Percentiles rank a stretch among this genome's conserved stretches.
Evolutionary conservation across 30 jellyfish, hydroid and myxozoan genomes (phyloP).

Genomic region (Pelagia noctiluca): DNA sequence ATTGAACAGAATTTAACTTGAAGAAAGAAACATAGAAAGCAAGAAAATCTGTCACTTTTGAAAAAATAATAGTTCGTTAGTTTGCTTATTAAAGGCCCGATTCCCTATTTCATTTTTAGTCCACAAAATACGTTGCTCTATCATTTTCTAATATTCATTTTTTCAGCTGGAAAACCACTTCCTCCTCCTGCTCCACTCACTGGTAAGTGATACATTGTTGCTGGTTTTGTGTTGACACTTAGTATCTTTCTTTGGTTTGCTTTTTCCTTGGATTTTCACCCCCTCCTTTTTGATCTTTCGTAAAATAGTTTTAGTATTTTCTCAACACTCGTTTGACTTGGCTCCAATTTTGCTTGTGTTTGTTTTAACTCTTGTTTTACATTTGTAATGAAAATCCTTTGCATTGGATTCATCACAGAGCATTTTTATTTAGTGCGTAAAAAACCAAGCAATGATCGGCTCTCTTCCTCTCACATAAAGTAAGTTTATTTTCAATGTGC

Average conservation of each 20-base stretch:
- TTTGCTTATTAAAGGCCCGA: not conserved
- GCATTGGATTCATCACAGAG: no score
- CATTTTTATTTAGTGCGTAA: no score
- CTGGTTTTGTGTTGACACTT: no score
- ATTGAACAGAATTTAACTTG: not conserved
- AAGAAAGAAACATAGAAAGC: not conserved
- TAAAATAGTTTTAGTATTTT: no score
- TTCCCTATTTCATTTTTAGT: not conserved
- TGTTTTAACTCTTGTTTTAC: not conserved
- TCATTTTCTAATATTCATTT: not conserved
- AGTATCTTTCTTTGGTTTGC: not conserved
- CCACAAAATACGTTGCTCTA: not conserved
- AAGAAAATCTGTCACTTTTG: not conserved
- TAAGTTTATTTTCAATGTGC: no score
- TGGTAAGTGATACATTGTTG: not conserved
- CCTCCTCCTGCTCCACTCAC: conserved; percentile 9
- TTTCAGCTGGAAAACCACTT: not conserved
- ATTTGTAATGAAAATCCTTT: no score
- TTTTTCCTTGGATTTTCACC: not conserved
- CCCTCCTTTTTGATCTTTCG: no score
- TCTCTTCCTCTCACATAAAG: no score
- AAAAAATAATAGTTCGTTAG: not conserved
- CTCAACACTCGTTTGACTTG: not conserved
- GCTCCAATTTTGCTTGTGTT: not conserved
- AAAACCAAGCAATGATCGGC: no score